phyloP scores from a whole-genome alignment of 1,140 invertebrate genomes.

The Drosophila bifasciata region DNA sequence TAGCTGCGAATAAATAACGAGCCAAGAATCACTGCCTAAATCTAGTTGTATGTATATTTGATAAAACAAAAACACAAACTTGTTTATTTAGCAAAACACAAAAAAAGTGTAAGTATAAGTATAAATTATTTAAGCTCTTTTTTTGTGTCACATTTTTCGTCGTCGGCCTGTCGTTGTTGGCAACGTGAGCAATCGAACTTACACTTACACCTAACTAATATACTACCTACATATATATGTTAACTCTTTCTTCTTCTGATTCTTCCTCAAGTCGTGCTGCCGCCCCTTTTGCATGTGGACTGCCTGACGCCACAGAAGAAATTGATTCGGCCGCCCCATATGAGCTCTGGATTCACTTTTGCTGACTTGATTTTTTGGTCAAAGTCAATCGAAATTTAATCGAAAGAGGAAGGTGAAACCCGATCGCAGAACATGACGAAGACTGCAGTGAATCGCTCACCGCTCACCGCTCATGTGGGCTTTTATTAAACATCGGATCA shows the following conservation, averaged over 20 bases:
- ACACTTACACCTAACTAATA: conserved; percentile 45
- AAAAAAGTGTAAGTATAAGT: conserved; percentile 24
- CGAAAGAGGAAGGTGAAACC: conserved; percentile 65
- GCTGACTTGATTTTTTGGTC: conserved; percentile 26
- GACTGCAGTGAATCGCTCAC: conserved; percentile 37
- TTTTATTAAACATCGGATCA: conserved; percentile 1
- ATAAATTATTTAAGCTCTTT: conserved; percentile 23
- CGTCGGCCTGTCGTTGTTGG: conserved; percentile 44
- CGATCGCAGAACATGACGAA: conserved; percentile 52
- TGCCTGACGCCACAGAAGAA: conserved; percentile 59
- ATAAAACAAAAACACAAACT: conserved; percentile 76
- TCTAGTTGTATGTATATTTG: conserved; percentile 73
- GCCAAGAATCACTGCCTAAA: conserved; percentile 55
- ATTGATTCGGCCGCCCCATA: conserved; percentile 31
- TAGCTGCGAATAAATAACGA: conserved; percentile 60
- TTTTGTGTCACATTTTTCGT: conserved; percentile 61
- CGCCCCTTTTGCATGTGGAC: conserved; percentile 44
- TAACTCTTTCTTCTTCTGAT: conserved; percentile 18
- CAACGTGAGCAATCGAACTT: conserved; percentile 37
- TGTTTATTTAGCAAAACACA: conserved; percentile 77
- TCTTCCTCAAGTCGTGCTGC: conserved; percentile 20
- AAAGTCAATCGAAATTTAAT: conserved; percentile 45
- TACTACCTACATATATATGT: no score
- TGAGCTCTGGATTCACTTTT: conserved; percentile 13
- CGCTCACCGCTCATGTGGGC: conserved; percentile 40